A percentile compares a stretch with the other conserved stretches of the same genome.
Conservation (phyloP, 2,797 vertebrate species). For the Amniataba percoides region DNA sequence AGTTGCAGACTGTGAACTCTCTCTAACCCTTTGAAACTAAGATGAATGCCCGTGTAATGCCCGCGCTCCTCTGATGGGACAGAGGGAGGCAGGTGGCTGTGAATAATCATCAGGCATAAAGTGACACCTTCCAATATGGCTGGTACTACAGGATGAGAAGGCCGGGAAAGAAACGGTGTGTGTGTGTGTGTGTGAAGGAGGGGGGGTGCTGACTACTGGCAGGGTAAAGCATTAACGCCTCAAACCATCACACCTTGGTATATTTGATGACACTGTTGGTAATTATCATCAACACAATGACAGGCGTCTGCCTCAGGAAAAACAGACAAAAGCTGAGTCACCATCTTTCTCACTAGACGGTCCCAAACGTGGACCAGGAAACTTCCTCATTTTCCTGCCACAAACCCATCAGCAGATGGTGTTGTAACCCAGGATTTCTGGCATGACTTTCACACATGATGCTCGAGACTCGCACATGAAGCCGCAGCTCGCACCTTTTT, state of each 20-base stretch:
- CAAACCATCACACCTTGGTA: constrained; percentile 42
- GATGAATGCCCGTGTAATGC: constrained; percentile 1
- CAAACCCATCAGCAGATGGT: constrained; percentile 43
- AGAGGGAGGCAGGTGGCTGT: constrained; percentile 79
- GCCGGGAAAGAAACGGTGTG: constrained; percentile 3
- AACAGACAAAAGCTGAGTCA: constrained; percentile 49
- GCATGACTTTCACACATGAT: constrained; percentile 8
- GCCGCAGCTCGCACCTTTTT: constrained; percentile 21
- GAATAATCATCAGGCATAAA: constrained; percentile 81
- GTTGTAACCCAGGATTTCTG: constrained; percentile 15
- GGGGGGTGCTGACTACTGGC: constrained; percentile 22
- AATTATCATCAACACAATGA: constrained; percentile 55
- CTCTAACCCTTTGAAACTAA: constrained; percentile 47
- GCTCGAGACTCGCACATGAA: not conserved
- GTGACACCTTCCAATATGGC: constrained; percentile 81
- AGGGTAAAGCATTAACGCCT: constrained; percentile 31
- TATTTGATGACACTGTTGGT: constrained; percentile 46
- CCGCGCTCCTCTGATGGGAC: constrained; percentile 49
- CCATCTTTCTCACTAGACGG: constrained; percentile 6
- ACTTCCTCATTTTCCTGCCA: not conserved
- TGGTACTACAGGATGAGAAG: constrained; percentile 35
- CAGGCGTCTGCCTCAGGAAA: constrained; percentile 14
- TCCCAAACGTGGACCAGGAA: not conserved
- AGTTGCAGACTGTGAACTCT: constrained; percentile 55
- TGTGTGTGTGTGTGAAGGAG: not conserved